Percentiles rank a stretch among this genome's conserved stretches.
Conservation (phyloP, 2,888 invertebrate genomes). For the Caenorhabditis angaria region DNA sequence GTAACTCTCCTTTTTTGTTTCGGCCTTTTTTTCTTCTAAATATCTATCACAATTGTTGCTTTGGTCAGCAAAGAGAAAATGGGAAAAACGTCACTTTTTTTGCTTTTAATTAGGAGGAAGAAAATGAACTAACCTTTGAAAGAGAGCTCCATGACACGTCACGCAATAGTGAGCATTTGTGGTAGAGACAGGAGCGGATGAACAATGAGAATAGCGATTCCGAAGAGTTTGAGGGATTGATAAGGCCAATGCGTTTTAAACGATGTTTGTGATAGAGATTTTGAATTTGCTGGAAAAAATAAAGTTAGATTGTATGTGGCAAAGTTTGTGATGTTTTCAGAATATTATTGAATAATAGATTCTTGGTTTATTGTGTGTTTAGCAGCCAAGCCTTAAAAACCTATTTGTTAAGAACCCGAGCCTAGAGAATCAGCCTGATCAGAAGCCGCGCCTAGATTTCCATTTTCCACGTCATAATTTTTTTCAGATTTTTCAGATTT, state of each 20-base stretch:
- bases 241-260: constrained; percentile 33
- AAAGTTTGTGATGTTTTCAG: no score
- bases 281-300: constrained; percentile 31
- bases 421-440: no score
- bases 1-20: background rate
- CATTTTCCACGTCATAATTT: no score
- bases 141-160: constrained; percentile 29
- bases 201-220: constrained; percentile 12
- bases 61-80: no score
- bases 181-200: constrained; percentile 32
- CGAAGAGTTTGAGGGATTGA: background rate
- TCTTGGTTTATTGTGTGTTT: no score
- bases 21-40: no score
- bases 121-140: constrained; percentile 24
- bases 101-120: background rate
- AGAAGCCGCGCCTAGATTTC: no score
- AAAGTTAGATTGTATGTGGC: background rate
- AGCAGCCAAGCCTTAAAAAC: no score
- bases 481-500: no score
- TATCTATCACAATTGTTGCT: no score
- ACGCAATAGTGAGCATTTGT: constrained; percentile 31
- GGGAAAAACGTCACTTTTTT: background rate
- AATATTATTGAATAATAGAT: no score
- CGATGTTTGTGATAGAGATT: constrained; percentile 35
- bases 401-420: no score